Evolutionary conservation across 2,888 invertebrate genomes (phyloP).

Genomic region (Prostheceraeus crozeri): DNA sequence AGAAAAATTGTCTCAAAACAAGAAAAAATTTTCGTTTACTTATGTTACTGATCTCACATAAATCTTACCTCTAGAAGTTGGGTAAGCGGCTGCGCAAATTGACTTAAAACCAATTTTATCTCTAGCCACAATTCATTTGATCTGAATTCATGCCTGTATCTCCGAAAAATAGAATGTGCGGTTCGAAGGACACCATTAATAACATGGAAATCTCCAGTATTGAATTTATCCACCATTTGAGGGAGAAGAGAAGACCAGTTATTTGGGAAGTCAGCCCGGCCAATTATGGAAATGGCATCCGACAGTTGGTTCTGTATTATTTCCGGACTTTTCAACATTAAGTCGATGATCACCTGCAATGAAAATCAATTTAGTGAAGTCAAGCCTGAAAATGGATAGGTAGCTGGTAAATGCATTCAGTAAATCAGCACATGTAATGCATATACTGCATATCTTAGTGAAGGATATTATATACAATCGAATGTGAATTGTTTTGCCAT

Average conservation of each 20-base stretch:
- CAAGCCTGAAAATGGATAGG: too few relatives aligned
- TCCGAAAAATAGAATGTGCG: constrained; percentile 88
- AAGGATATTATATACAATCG: too few relatives aligned
- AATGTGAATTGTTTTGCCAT: too few relatives aligned
- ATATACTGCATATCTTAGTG: too few relatives aligned
- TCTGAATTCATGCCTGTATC: constrained; percentile 89
- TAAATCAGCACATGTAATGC: too few relatives aligned
- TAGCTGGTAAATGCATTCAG: too few relatives aligned
- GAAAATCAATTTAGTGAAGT: too few relatives aligned
- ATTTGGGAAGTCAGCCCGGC: constrained; percentile 89
- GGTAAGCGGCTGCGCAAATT: constrained; percentile 84
- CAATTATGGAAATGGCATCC: constrained; percentile 88
- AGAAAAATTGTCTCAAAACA: too few relatives aligned
- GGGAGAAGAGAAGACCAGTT: constrained; percentile 88
- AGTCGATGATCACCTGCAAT: constrained; percentile 73
- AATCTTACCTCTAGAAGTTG: too few relatives aligned
- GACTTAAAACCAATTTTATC: constrained; percentile 87
- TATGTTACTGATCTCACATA: too few relatives aligned
- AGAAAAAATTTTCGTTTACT: too few relatives aligned
- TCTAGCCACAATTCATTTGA: constrained; percentile 89
- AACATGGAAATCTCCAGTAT: constrained; percentile 75
- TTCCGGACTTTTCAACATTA: constrained; percentile 85
- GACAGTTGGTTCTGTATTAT: constrained; percentile 72
- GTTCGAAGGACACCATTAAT: constrained; percentile 89
- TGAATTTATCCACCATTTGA: constrained; percentile 85